These are phyloP conservation scores for Zophobas atratus DNA, from an alignment of 1,140 invertebrate species.

Conservation along the genomic window DNA sequence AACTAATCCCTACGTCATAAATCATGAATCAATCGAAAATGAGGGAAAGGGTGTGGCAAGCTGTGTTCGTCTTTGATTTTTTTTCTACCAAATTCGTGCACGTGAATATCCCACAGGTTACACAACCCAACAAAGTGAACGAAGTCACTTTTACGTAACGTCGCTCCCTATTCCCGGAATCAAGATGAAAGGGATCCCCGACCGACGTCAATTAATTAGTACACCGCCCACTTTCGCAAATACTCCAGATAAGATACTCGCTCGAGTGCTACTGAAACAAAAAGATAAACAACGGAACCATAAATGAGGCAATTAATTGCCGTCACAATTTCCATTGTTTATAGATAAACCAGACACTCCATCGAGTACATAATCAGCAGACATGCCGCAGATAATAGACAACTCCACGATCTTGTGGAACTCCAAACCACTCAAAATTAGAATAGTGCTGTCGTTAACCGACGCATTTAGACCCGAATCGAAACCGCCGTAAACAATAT, in stretches of 20 bases:
- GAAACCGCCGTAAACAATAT: constrained; percentile 29
- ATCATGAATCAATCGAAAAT: too few relatives aligned
- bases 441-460: background rate
- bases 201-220: too few relatives aligned
- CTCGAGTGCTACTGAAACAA: background rate
- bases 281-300: background rate
- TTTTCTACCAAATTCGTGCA: too few relatives aligned
- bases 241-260: background rate
- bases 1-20: too few relatives aligned
- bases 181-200: too few relatives aligned
- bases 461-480: constrained; percentile 21
- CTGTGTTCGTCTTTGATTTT: too few relatives aligned
- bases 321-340: background rate
- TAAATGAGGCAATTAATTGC: background rate
- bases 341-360: background rate
- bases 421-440: background rate
- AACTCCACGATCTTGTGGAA: background rate
- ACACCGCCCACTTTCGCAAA: background rate
- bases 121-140: too few relatives aligned
- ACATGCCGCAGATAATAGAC: background rate
- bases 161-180: too few relatives aligned
- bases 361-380: background rate
- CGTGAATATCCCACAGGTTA: too few relatives aligned
- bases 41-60: too few relatives aligned
- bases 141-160: too few relatives aligned